Base-by-base conservation (phyloP, 2,797 vertebrate species). In the Triplophysa yarkandensis region DNA sequence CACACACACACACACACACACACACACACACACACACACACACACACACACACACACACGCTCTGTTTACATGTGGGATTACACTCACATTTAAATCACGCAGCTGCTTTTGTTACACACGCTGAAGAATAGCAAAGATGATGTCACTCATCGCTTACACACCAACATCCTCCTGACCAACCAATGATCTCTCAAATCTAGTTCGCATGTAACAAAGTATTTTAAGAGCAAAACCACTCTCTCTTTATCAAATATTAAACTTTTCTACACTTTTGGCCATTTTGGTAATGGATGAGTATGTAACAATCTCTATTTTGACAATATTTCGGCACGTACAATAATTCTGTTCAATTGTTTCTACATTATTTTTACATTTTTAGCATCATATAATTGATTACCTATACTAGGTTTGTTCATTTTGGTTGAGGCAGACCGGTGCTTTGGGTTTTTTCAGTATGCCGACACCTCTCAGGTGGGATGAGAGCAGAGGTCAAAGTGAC, bases 401-500 rank as follows among this genome's bases (percentile, higher is more conserved):
- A n/a, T n/a, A n/a, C n/a, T n/a, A n/a, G n/a, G n/a, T n/a, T n/a
- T n/a, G n/a, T n/a, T n/a, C n/a, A n/a, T n/a, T n/a, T n/a, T n/a
- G n/a, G n/a, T n/a, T n/a, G n/a, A 32, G 32, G 7, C 32, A 32
- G 7, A 32, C 7, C 4, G 14, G 2, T 4, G 34, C 48, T 69
- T 60, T 84, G 79, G 87, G 87, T 88, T 80, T 85, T 89, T 52
- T 74, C 52, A 69, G 43, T 23, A 52, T 39, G 77, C 68, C 75
- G 75, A 89, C 91, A 90, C 91, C 89, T 91, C 83, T 44, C 81
- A 65, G 81, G 61, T 68, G 60, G 80, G 77, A 86, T 80, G 78
- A 70, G 71, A 69, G 85, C 86, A 87, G 82, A 85, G 86, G 87
- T 86, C 84, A 87, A 91, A 79, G 87, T 91, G 93, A 94, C 93